A percentile compares a stretch with the other conserved stretches of the same genome.
phyloP scores from a whole-genome alignment of 2,888 invertebrate genomes.

The Kuschelorhynchus macadamiae region DNA sequence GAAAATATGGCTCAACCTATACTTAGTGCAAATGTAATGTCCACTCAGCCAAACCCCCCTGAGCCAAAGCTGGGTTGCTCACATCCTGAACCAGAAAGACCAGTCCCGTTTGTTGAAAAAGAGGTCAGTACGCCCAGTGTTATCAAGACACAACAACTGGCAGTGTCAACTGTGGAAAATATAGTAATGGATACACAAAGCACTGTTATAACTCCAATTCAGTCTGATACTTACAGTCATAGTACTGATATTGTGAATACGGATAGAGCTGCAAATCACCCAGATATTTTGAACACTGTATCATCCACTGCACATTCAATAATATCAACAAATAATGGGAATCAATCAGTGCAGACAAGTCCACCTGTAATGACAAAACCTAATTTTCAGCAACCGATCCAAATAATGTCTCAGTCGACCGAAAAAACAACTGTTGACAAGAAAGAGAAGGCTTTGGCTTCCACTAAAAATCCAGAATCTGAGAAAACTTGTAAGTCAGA shows the following conservation, averaged over 20 bases:
- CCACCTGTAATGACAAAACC: background rate
- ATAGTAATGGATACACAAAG: slow-evolving; percentile 6
- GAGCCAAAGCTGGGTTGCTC: background rate
- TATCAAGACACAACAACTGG: slow-evolving; percentile 9
- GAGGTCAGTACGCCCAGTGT: background rate
- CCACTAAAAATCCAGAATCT: background rate
- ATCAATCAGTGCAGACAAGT: background rate
- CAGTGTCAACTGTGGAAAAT: background rate
- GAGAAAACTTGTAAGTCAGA: slow-evolving; percentile 7
- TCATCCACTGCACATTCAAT: background rate
- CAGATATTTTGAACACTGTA: background rate
- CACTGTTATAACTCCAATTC: slow-evolving; percentile 4
- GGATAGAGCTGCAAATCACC: background rate
- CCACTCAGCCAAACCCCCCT: background rate
- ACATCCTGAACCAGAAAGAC: slow-evolving; percentile 3
- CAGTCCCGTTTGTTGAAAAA: background rate
- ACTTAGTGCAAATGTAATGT: background rate
- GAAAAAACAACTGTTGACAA: background rate
- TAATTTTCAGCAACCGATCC: background rate
- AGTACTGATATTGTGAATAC: background rate
- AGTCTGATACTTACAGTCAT: background rate
- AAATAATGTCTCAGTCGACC: background rate
- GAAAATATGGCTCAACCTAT: background rate
- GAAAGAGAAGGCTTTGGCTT: background rate
- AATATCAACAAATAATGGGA: slow-evolving; percentile 8